These are phyloP conservation scores for Diachasma alloeum DNA, from an alignment of 1,140 invertebrate species.

Conservation along the genomic window DNA sequence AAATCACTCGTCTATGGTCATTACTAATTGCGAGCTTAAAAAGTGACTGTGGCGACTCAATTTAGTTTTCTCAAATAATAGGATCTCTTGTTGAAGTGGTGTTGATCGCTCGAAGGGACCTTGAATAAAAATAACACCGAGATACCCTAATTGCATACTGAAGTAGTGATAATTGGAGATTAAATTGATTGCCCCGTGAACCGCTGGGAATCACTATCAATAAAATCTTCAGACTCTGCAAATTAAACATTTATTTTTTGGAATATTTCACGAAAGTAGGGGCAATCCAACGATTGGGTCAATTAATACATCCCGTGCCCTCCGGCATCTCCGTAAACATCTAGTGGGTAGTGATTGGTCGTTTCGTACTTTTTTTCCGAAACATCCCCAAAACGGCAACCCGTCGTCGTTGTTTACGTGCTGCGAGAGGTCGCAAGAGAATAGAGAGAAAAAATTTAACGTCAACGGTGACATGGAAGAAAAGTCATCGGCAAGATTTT, in stretches of 20 bases:
- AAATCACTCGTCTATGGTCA: neutral
- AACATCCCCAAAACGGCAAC: conserved; percentile 66
- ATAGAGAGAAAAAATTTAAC: conserved; percentile 49
- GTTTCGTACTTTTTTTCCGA: conserved; percentile 59
- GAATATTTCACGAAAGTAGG: neutral
- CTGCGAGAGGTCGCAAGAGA: conserved; percentile 60
- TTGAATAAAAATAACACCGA: no score
- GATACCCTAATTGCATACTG: no score
- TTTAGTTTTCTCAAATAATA: no score
- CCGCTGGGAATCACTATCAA: no score
- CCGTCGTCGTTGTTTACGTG: conserved; percentile 62
- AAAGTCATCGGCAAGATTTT: conserved; percentile 67
- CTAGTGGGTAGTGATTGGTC: conserved; percentile 56
- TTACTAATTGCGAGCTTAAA: neutral
- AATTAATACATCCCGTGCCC: conserved; percentile 51
- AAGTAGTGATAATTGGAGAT: no score
- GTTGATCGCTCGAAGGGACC: no score
- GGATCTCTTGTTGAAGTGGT: no score
- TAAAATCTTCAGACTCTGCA: neutral
- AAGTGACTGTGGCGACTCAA: neutral
- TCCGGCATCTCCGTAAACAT: conserved; percentile 51
- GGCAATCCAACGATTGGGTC: conserved; percentile 53
- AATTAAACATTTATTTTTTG: neutral
- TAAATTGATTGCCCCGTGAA: no score
- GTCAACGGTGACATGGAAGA: conserved; percentile 60